Conservation (phyloP, 2,888 invertebrate genomes). For the Caenorhabditis macrosperma region DNA sequence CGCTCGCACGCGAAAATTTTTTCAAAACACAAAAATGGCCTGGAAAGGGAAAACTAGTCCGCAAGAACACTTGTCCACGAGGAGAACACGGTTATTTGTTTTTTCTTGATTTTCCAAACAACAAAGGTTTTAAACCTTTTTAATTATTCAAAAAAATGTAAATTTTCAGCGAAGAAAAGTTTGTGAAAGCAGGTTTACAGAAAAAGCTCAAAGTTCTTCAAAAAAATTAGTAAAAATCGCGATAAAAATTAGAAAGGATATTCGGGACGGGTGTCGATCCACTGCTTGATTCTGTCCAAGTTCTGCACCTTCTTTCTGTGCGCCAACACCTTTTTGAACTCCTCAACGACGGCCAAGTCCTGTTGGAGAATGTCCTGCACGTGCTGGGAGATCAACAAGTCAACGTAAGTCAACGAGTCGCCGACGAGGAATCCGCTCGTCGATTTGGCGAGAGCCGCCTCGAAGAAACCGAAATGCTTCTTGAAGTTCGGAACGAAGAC, state of each 20-base stretch:
- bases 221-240: background rate
- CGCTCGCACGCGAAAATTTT: too few relatives aligned
- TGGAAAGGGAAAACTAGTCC: too few relatives aligned
- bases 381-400: constrained; percentile 71
- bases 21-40: too few relatives aligned
- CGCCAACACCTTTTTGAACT: constrained; percentile 61
- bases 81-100: too few relatives aligned
- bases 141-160: too few relatives aligned
- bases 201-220: background rate
- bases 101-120: too few relatives aligned
- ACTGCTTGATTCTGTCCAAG: constrained; percentile 70
- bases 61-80: too few relatives aligned
- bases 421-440: constrained; percentile 71
- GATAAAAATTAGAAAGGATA: constrained; percentile 60
- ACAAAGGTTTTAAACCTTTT: too few relatives aligned
- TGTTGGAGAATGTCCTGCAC: constrained; percentile 61
- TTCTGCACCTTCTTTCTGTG: constrained; percentile 73
- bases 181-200: too few relatives aligned
- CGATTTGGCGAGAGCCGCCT: constrained; percentile 60
- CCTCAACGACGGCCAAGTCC: constrained; percentile 68
- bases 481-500: constrained; percentile 70
- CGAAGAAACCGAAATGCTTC: constrained; percentile 70
- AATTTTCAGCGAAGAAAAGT: too few relatives aligned
- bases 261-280: constrained; percentile 70
- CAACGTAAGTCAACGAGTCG: constrained; percentile 70